These are phyloP conservation scores for Fragum whitleyi DNA, from an alignment of 2,888 invertebrate genomes.

Conservation along the genomic window DNA sequence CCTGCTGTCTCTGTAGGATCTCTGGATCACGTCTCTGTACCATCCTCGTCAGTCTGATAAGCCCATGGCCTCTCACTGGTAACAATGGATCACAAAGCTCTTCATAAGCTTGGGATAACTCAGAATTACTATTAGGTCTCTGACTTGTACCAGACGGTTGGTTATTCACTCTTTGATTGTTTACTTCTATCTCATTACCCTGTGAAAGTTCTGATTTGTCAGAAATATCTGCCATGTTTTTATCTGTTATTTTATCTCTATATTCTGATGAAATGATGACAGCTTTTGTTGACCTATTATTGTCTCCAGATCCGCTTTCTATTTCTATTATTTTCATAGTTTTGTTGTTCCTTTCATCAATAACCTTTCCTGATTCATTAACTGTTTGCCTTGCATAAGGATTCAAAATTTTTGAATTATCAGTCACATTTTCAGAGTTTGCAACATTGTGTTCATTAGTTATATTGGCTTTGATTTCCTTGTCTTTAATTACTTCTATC, in stretches of 20 bases:
- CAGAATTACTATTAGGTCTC: conserved; percentile 13
- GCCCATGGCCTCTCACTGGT: conserved; percentile 93
- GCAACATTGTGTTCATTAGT: neutral
- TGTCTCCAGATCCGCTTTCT: neutral
- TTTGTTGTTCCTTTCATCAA: neutral
- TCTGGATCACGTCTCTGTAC: conserved; percentile 89
- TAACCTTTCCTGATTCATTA: too few species aligned
- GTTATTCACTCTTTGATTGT: too few species aligned
- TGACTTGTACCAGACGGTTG: too few species aligned
- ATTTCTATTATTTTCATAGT: neutral
- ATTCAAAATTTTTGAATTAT: neutral
- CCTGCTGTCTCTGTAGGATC: conserved; percentile 86
- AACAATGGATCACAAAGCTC: conserved; percentile 90
- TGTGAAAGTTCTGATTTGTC: too few species aligned
- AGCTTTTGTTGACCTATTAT: neutral
- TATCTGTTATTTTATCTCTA: neutral
- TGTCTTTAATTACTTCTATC: conserved; percentile 2
- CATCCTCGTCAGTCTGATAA: conserved; percentile 91
- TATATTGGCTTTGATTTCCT: neutral
- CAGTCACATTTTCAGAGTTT: neutral
- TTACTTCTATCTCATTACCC: too few species aligned
- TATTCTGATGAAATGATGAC: neutral
- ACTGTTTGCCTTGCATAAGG: too few species aligned
- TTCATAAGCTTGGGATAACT: conserved; percentile 87
- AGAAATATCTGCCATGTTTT: neutral